Conservation (phyloP, 2,113 vertebrate species). For the Istiophorus platypterus region DNA sequence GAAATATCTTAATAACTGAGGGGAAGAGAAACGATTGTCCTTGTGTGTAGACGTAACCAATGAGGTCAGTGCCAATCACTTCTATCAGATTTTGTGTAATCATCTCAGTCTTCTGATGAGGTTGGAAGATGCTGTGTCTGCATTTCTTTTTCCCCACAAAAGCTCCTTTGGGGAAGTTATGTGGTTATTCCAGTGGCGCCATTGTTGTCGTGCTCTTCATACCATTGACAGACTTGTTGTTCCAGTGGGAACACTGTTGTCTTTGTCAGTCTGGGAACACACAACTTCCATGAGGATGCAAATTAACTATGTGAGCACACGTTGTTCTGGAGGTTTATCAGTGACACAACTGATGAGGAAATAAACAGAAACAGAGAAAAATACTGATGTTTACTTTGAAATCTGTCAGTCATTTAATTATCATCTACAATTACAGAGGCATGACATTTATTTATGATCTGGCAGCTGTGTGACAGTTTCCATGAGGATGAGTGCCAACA, state of each 20-base stretch:
- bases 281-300: constrained; percentile 30
- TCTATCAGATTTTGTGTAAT: constrained; percentile 25
- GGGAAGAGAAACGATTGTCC: background rate
- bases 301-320: constrained; percentile 30
- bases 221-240: constrained; percentile 53
- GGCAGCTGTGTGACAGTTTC: constrained; percentile 10
- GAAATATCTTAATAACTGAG: background rate
- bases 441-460: constrained; percentile 23
- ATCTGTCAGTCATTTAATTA: background rate
- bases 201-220: constrained; percentile 65
- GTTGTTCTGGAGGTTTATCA: constrained; percentile 46
- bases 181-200: constrained; percentile 47
- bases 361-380: background rate
- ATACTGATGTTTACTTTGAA: constrained; percentile 1
- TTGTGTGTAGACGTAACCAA: background rate
- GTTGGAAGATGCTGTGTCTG: background rate
- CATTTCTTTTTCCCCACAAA: constrained; percentile 34
- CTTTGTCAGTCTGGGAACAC: constrained; percentile 47
- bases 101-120: background rate
- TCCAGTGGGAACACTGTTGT: constrained; percentile 50
- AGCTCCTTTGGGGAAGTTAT: constrained; percentile 36
- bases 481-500: background rate
- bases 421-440: constrained; percentile 21
- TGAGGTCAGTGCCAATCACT: constrained; percentile 1
- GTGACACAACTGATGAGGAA: background rate